phyloP scores from a whole-genome alignment of 2,113 vertebrate genomes.

The Montifringilla adamsi region DNA sequence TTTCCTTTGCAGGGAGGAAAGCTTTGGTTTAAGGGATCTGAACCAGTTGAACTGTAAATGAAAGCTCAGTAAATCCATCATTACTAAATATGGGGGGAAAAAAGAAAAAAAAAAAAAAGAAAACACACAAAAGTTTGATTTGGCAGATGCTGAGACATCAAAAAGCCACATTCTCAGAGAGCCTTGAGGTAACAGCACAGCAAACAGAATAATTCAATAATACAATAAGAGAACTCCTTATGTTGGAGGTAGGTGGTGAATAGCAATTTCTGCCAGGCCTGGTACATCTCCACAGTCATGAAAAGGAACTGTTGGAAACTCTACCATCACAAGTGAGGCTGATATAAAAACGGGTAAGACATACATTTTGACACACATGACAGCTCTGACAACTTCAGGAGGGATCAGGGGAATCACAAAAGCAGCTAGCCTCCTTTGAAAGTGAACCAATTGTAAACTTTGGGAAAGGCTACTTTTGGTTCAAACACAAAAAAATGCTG shows the following conservation, averaged over 20 bases:
- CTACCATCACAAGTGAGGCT: neutral
- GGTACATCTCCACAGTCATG: neutral
- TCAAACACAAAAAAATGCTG: neutral
- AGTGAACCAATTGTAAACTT: neutral
- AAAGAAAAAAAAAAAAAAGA: too few relatives aligned
- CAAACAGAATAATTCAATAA: neutral
- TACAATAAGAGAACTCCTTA: neutral
- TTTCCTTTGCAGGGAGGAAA: neutral
- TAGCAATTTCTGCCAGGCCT: neutral
- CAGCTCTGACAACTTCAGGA: neutral
- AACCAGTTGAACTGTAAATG: neutral
- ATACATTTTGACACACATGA: neutral
- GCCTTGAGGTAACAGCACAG: neutral
- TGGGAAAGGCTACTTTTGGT: neutral
- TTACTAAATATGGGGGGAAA: neutral
- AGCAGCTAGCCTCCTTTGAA: neutral
- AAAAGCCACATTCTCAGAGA: neutral
- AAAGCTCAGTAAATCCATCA: neutral
- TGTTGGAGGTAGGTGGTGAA: neutral
- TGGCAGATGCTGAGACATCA: neutral
- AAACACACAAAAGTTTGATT: neutral
- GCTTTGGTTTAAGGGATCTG: neutral
- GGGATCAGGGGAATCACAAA: neutral
- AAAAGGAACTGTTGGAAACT: neutral
- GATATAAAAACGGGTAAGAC: neutral